phyloP scores from a whole-genome alignment of 2,113 vertebrate genomes.

The Piprites chloris region DNA sequence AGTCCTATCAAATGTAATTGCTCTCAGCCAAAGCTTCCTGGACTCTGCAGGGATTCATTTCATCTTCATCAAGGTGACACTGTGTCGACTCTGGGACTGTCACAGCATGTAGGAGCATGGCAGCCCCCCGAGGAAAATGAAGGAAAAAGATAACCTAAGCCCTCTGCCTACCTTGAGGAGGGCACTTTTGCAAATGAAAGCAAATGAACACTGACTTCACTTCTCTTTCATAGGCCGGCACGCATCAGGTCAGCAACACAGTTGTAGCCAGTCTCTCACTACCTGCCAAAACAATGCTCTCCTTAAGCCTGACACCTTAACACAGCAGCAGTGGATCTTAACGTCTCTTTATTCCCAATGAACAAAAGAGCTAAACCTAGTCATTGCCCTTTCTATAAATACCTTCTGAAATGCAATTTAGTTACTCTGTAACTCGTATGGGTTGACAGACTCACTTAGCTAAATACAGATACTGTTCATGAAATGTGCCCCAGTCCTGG shows the following conservation, averaged over 20 bases:
- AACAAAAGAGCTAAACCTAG: neutral
- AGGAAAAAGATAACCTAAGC: neutral
- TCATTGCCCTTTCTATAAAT: neutral
- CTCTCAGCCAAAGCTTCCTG: conserved; percentile 1
- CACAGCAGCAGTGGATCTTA: neutral
- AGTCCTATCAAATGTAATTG: conserved; percentile 27
- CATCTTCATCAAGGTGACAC: conserved; percentile 32
- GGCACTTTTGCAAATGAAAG: neutral
- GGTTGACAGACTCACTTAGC: neutral
- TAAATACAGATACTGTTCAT: neutral
- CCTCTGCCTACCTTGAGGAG: neutral
- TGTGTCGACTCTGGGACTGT: conserved; percentile 1
- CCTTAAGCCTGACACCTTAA: neutral
- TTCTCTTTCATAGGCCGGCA: neutral
- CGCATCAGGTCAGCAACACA: neutral
- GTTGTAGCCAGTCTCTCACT: neutral
- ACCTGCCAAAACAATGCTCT: neutral
- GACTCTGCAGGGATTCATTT: conserved; percentile 14
- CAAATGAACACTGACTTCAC: neutral
- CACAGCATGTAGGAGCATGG: neutral
- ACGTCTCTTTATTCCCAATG: neutral
- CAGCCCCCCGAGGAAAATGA: neutral
- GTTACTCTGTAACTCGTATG: neutral
- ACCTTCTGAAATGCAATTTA: neutral
- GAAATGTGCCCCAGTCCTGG: neutral